These are phyloP conservation scores for Drosophila mauritiana DNA, from an alignment of 1,140 invertebrate species.

Conservation along the genomic window DNA sequence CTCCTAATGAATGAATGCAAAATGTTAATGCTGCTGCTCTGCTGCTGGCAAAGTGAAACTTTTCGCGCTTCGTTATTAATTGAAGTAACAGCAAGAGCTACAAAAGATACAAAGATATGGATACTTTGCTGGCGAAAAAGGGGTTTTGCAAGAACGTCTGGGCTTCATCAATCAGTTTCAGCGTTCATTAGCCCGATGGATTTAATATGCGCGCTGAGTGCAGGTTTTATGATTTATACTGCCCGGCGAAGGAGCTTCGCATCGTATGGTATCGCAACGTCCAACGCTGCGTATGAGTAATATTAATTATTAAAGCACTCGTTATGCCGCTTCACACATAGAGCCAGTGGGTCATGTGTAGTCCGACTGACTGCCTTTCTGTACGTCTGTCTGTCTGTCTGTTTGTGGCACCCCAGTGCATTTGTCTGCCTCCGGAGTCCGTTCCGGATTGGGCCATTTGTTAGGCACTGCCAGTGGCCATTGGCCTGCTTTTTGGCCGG, in stretches of 20 bases:
- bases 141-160: constrained; percentile 21
- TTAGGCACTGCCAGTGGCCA: constrained; percentile 53
- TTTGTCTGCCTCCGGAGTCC: constrained; percentile 58
- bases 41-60: constrained; percentile 59
- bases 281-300: constrained; percentile 68
- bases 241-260: constrained; percentile 8
- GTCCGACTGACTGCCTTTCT: background rate
- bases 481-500: constrained; percentile 69
- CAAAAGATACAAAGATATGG: constrained; percentile 37
- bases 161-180: constrained; percentile 63
- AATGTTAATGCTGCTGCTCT: constrained; percentile 66
- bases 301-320: constrained; percentile 82
- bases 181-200: constrained; percentile 67
- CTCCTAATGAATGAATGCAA: constrained; percentile 77
- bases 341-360: constrained; percentile 31
- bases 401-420: constrained; percentile 77
- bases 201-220: constrained; percentile 75
- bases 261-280: background rate
- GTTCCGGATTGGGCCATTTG: constrained; percentile 58
- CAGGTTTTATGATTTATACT: constrained; percentile 73
- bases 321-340: constrained; percentile 47
- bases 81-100: constrained; percentile 55
- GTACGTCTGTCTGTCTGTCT: constrained; percentile 44
- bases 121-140: constrained; percentile 5
- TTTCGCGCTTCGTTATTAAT: constrained; percentile 71